These are phyloP conservation scores for Eulemur rufifrons DNA, from an alignment of 2,113 vertebrate genomes.

Conservation along the genomic window DNA sequence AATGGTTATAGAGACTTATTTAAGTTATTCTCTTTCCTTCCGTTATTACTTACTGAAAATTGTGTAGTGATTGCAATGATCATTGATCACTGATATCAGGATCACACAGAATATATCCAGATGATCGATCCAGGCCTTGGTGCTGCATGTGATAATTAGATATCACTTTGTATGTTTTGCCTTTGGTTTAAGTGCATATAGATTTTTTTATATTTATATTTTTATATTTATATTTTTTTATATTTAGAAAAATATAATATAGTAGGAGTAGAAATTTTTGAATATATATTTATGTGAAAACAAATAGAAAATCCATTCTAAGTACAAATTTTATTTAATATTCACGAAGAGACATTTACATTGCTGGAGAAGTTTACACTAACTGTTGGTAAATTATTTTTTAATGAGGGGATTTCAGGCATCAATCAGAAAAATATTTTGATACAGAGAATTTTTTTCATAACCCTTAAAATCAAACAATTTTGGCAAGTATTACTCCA, in stretches of 20 bases:
- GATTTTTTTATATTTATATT: too few species aligned
- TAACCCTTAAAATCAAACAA: neutral
- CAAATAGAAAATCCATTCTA: neutral
- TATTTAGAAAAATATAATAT: neutral
- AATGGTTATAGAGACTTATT: neutral
- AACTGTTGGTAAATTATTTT: neutral
- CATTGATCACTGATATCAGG: neutral
- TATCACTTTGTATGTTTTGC: neutral
- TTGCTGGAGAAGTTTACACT: neutral
- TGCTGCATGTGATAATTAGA: neutral
- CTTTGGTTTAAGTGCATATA: neutral
- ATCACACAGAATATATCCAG: neutral
- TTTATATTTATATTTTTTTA: too few species aligned
- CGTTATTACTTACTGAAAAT: neutral
- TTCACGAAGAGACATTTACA: neutral
- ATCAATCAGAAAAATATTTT: neutral
- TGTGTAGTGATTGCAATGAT: neutral
- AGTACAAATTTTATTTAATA: neutral
- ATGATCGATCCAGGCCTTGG: neutral
- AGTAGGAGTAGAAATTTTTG: neutral
- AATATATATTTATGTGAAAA: neutral
- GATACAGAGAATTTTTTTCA: neutral
- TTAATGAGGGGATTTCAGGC: neutral
- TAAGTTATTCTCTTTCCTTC: neutral
- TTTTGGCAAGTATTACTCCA: neutral